Conservation (phyloP, 2,113 vertebrate genomes). For the Myiozetetes cayanensis region DNA sequence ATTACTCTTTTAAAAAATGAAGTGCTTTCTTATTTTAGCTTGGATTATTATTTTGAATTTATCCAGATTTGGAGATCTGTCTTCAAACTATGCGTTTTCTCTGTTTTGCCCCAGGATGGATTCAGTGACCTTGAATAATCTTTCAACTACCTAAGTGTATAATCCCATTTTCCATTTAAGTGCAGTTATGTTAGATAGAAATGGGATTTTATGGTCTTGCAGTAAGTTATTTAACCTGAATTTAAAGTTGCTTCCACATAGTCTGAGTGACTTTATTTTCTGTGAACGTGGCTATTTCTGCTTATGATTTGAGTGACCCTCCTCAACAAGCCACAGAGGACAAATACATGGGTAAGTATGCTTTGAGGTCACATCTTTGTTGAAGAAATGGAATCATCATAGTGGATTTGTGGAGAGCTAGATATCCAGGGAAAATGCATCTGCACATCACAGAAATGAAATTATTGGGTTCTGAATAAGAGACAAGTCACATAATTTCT, state of each 20-base stretch:
- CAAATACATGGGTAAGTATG: background rate
- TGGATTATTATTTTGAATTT: background rate
- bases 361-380: background rate
- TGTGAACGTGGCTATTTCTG: background rate
- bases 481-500: background rate
- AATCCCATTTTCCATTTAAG: conserved; percentile 46
- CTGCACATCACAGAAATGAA: background rate
- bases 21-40: background rate
- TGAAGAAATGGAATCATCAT: background rate
- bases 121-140: conserved; percentile 30
- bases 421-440: background rate
- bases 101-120: background rate
- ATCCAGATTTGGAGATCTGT: background rate
- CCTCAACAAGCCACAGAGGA: background rate
- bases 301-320: background rate
- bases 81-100: background rate
- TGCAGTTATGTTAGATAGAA: conserved; percentile 23
- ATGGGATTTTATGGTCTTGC: conserved; percentile 36
- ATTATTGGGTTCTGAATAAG: background rate
- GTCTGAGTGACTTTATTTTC: conserved; percentile 11
- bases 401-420: background rate
- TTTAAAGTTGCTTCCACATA: background rate
- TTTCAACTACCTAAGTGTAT: conserved; percentile 1
- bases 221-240: conserved; percentile 45
- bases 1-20: background rate